Evolutionary conservation across 2,113 vertebrate species (phyloP), one percentile per base, ranked within the genome.

Genomic region (Varanus komodoensis): DNA sequence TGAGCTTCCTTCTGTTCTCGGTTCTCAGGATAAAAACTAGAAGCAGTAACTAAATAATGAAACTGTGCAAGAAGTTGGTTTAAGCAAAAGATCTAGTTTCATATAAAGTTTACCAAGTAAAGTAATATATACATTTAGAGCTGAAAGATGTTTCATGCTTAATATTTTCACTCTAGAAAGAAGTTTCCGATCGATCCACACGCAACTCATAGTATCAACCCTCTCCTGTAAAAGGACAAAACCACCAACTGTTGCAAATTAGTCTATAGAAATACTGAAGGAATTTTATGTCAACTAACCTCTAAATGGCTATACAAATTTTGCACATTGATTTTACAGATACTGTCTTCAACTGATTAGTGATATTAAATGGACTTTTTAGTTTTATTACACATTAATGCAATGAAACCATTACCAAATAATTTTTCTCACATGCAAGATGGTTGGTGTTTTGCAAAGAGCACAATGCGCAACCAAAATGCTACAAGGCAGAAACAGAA

Each of bases 21-120:
- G 44, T 78, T 44, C 77, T 48, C 44, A 48, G 21, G 77, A 48
- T 44, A 8, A 21, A 48, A 78, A 27, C 6, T 3, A 21, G 44
- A 82, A 9, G 38, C 84, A 38, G 73, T 52, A 86, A 89, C n/a
- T 73, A 79, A 93, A 86, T n/a, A 81, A 23, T 69, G 67, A 71
- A 69, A 84, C n/a, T 68, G 61, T 38, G 14, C 50, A 38, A 32
- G 50, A 61, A 23, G 21, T 12, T 57, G 85, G 32, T 86, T 44
- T 73, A 61, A 67, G 57, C 44, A 86, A 6, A 75, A 74, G 21
- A 54, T 50, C 21, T 29, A 48, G 29, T n/a, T 71, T 50, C 67
- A 73, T 34, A 44, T 44, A 44, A 44, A 44, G 2, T 57, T 9
- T 34, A 61, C 71, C 4, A 75, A 12, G 34, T 38, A 75, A 86